Base-by-base conservation (phyloP, 2,888 invertebrate genomes). In the Orthonychiurus folsomi region DNA sequence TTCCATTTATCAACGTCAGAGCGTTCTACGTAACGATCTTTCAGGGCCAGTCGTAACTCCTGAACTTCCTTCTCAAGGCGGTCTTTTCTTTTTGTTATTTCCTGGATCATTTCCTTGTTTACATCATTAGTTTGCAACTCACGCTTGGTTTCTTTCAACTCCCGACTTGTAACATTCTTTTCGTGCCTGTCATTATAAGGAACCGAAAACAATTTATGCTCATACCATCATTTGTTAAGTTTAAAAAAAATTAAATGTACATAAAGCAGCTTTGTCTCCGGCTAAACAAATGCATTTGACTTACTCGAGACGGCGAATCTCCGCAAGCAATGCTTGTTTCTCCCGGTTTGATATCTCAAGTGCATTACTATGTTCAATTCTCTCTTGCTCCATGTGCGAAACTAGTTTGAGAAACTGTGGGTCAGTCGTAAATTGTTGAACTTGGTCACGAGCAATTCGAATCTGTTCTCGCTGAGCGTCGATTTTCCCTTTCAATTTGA, bases 21-120 rank as follows among this genome's bases (percentile, higher is more conserved):
- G 2, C 54, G 54, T 23, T 54, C 23, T 18, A 54, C 37, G 23
- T 54, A 54, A 23, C 63, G 64, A 26, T 67, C 64, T 26, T 61
- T 61, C 15, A 67, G 62, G 1, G 66, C 65, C 50, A 61, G 61
- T 62, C 64, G 64, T n/a, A 69, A 59, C n/a, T 55, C 50, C 28
- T 63, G 23, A 24, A 69, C 52, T 56, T 69, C 69, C 18, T 61
- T n/a, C 56, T 69, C 67, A 3, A 69, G 56, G 12, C 63, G 57
- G 21, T 66, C 66, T 56, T 69, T 69, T 54, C 60, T 56, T 54
- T 28, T 65, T 15, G 60, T 57, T 23, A 69, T 50, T 56, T 65
- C 60, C 37, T 64, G 47, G 12, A 67, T 52, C 5, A 63, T 20
- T 15, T 61, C 59, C 3, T 52, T 48, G 37, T 64, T 63, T 25